Conservation (phyloP, 2,113 vertebrate genomes). For the Chloropsis cyanopogon region DNA sequence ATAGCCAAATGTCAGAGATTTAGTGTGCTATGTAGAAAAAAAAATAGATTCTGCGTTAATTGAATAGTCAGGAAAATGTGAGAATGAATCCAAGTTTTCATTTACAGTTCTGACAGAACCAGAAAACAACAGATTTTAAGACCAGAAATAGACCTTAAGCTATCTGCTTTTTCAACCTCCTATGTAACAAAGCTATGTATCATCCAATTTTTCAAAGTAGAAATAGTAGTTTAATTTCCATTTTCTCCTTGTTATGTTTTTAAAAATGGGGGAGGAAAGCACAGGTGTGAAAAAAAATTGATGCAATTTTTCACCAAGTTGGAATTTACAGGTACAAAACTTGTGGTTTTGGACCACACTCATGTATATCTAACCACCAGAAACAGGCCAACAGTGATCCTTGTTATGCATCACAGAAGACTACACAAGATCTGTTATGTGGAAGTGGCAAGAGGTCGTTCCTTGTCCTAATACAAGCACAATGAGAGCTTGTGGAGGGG, state of each 20-base stretch:
- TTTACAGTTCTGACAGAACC: not conserved
- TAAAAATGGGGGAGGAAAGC: not conserved
- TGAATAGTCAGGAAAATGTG: not conserved
- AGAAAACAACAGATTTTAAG: constrained; percentile 13
- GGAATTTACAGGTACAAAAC: not conserved
- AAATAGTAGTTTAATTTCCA: not conserved
- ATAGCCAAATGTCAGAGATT: not conserved
- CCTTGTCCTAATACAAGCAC: not conserved
- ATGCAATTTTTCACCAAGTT: rapidly evolving
- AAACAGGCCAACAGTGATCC: not conserved
- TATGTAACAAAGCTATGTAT: not conserved
- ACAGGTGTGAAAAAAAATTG: not conserved
- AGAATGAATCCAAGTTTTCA: constrained; percentile 6
- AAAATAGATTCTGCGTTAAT: not conserved
- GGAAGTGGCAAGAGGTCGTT: not conserved
- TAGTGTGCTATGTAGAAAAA: not conserved
- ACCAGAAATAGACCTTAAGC: not conserved
- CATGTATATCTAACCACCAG: too few relatives aligned
- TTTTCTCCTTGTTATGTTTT: not conserved
- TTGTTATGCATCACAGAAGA: not conserved
- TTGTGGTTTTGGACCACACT: not conserved
- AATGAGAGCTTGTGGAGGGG: not conserved
- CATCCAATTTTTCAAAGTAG: not conserved
- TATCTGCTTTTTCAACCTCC: not conserved
- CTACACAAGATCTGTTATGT: not conserved